Evolutionary conservation across 2,797 vertebrate species (phyloP).

Genomic region (Synaphobranchus kaupii): DNA sequence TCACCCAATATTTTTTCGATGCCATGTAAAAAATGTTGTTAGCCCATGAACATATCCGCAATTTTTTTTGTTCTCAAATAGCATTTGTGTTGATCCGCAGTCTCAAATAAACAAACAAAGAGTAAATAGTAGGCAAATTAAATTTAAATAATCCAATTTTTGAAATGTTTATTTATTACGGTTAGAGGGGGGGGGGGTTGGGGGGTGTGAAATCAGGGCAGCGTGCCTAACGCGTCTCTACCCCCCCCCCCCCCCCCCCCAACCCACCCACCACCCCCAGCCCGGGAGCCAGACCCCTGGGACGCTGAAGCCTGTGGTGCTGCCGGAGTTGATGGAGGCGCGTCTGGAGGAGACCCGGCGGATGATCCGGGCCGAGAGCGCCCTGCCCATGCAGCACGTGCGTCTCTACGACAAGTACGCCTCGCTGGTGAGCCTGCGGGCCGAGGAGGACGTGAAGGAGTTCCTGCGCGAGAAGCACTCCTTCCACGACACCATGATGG

Average conservation of each 20-base stretch:
- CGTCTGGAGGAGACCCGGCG: conserved; percentile 71
- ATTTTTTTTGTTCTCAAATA: not conserved
- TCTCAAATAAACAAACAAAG: not conserved
- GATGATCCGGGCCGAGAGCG: conserved; percentile 71
- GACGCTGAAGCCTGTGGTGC: conserved; percentile 78
- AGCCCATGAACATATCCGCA: not conserved
- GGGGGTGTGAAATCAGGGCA: not conserved
- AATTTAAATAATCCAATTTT: not conserved
- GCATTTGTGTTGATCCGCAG: not conserved
- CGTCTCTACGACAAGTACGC: conserved; percentile 81
- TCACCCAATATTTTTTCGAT: not conserved
- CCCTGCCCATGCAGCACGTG: conserved; percentile 72
- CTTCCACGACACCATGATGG: conserved; percentile 78
- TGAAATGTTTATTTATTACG: too few species aligned
- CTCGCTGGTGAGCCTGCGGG: conserved; percentile 75
- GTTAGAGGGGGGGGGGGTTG: too few species aligned
- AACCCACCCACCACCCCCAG: conserved; percentile 57
- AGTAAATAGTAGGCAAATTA: not conserved
- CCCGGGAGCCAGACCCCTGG: conserved; percentile 55
- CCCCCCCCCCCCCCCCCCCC: conserved; percentile 22
- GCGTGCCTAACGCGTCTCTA: not conserved
- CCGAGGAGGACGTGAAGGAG: conserved; percentile 73
- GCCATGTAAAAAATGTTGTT: not conserved
- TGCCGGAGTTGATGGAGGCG: conserved; percentile 74
- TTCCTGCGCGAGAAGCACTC: conserved; percentile 76